phyloP scores from a whole-genome alignment of 2,888 invertebrate genomes.

The Merodon equestris region DNA sequence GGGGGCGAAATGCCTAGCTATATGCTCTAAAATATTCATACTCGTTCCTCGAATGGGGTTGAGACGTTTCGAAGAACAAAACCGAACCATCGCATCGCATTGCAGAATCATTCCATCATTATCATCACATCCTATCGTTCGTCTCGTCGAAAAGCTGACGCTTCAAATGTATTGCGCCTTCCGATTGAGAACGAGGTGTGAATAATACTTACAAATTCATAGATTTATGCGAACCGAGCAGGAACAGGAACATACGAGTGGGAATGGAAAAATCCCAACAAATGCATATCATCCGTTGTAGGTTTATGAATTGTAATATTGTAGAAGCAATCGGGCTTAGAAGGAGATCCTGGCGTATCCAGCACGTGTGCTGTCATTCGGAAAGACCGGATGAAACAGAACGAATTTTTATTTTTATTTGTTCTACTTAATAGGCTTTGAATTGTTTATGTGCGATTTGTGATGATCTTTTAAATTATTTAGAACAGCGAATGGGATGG shows the following conservation, averaged over 20 bases:
- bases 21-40: constrained; percentile 65
- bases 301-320: constrained; percentile 42
- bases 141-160: too few species aligned
- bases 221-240: constrained; percentile 59
- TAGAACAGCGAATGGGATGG: background rate
- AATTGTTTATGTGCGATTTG: constrained; percentile 50
- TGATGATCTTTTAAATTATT: constrained; percentile 43
- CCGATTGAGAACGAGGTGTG: constrained; percentile 60
- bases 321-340: constrained; percentile 14
- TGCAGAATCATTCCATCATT: background rate
- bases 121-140: too few species aligned
- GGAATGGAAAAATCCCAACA: constrained; percentile 1
- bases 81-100: constrained; percentile 1
- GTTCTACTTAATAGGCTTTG: constrained; percentile 43
- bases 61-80: constrained; percentile 46
- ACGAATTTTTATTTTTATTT: constrained; percentile 41
- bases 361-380: constrained; percentile 16
- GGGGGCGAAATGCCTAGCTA: constrained; percentile 57
- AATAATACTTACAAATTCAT: constrained; percentile 67
- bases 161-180: constrained; percentile 53
- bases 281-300: constrained; percentile 17
- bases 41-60: constrained; percentile 46
- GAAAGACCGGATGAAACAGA: background rate
- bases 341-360: background rate
- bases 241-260: too few species aligned